Percentiles rank a stretch among this genome's conserved stretches.
Conservation (phyloP, 2,113 vertebrate species). For the Syrmaticus mikado region DNA sequence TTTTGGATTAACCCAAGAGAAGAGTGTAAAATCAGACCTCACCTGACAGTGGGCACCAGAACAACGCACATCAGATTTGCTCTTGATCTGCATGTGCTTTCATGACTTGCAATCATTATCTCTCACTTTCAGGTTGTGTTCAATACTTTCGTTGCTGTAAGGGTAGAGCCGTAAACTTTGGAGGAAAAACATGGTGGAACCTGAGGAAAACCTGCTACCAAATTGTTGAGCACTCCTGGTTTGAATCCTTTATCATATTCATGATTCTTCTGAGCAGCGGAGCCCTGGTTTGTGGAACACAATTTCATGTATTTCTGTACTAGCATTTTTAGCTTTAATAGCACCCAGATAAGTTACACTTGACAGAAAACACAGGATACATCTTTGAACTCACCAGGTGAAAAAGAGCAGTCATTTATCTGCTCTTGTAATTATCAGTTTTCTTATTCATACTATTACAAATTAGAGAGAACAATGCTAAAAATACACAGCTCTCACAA, state of each 20-base stretch:
- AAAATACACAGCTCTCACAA: background rate
- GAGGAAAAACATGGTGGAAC: conserved; percentile 85
- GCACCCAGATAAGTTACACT: background rate
- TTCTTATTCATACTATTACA: background rate
- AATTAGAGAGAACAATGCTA: background rate
- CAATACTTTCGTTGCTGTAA: conserved; percentile 77
- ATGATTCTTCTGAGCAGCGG: conserved; percentile 98
- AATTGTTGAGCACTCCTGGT: conserved; percentile 98
- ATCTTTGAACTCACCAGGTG: background rate
- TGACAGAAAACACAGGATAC: background rate
- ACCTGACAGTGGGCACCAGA: background rate
- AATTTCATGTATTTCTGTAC: background rate
- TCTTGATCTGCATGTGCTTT: background rate
- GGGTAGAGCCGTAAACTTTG: conserved; percentile 62
- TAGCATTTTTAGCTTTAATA: background rate
- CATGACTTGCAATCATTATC: background rate
- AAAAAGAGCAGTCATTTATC: background rate
- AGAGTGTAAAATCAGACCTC: rapidly evolving
- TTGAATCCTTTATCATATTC: conserved; percentile 97
- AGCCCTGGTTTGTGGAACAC: conserved; percentile 82
- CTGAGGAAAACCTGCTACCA: conserved; percentile 90
- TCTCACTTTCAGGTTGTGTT: conserved; percentile 80
- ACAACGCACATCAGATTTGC: background rate
- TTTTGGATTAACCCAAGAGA: rapidly evolving
- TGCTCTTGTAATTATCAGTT: background rate